A percentile compares a stretch with the other conserved stretches of the same genome.
phyloP scores from a whole-genome alignment of 1,140 invertebrate genomes.

The Heliothis virescens region DNA sequence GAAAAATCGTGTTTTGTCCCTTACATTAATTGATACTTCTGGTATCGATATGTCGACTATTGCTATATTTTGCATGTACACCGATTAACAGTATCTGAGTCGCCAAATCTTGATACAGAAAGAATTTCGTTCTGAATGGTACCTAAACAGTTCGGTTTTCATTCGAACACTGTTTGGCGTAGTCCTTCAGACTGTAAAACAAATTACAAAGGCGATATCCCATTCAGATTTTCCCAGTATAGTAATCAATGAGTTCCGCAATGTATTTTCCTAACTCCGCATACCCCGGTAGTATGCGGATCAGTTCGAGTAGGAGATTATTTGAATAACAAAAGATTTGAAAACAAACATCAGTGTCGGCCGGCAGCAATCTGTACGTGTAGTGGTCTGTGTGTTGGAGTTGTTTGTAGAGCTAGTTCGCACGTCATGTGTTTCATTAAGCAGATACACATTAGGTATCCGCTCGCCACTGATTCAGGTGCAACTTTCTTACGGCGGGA shows the following conservation, averaged over 20 bases:
- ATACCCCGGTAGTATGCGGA: background rate
- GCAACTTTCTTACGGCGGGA: slow-evolving; percentile 7
- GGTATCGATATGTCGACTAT: background rate
- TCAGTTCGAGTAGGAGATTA: background rate
- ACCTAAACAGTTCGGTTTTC: too few relatives aligned
- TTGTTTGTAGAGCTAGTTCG: slow-evolving; percentile 1
- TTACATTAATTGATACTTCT: too few relatives aligned
- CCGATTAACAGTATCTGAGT: background rate
- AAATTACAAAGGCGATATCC: background rate
- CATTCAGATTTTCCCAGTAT: background rate
- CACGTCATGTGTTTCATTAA: slow-evolving; percentile 30
- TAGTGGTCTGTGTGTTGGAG: slow-evolving; percentile 5
- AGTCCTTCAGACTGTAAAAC: too few relatives aligned
- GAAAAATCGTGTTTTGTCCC: too few relatives aligned
- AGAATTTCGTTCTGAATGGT: background rate
- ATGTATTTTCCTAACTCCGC: slow-evolving; percentile 1
- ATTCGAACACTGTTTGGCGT: too few relatives aligned
- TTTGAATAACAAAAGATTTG: slow-evolving; percentile 2
- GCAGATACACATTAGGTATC: slow-evolving; percentile 12
- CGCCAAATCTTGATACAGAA: background rate
- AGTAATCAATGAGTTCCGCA: background rate
- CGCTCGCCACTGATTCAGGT: slow-evolving; percentile 22
- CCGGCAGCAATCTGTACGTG: slow-evolving; percentile 3
- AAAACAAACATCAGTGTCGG: background rate
- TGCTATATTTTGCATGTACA: too few relatives aligned